phyloP scores from a whole-genome alignment of 2,113 vertebrate genomes.

The Gila orcuttii region DNA sequence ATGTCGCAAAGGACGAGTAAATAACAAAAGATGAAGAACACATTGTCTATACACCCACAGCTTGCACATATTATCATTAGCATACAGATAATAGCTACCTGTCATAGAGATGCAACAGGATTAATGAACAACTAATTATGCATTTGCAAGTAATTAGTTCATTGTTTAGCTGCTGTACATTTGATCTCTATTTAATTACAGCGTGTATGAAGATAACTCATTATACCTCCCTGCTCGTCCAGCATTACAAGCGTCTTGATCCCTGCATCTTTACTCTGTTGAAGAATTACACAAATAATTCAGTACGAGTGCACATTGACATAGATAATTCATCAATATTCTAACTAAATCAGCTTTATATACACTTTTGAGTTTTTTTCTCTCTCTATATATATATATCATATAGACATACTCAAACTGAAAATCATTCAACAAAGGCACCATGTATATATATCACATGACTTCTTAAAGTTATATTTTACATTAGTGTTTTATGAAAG shows the following conservation, averaged over 20 bases:
- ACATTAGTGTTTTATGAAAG: background rate
- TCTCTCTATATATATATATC: too few relatives aligned
- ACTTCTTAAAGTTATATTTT: too few relatives aligned
- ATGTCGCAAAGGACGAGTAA: background rate
- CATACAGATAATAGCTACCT: conserved; percentile 25
- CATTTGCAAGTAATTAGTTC: conserved; percentile 1
- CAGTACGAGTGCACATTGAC: background rate
- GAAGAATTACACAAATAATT: background rate
- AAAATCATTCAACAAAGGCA: too few relatives aligned
- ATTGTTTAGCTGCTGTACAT: background rate
- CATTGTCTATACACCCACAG: background rate
- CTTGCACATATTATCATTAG: conserved; percentile 18
- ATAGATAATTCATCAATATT: background rate
- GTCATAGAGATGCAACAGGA: conserved; percentile 10
- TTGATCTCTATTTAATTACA: background rate
- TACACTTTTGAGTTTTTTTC: too few relatives aligned
- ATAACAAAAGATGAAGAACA: background rate
- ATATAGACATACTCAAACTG: too few relatives aligned
- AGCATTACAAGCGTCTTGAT: conserved; percentile 98
- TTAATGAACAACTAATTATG: background rate
- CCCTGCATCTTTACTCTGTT: conserved; percentile 96
- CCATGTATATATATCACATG: too few relatives aligned
- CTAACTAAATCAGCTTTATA: background rate
- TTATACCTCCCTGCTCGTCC: conserved; percentile 98
- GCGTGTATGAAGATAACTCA: background rate